phyloP scores from a whole-genome alignment of 2,888 invertebrate genomes.

The Parnassius apollo region DNA sequence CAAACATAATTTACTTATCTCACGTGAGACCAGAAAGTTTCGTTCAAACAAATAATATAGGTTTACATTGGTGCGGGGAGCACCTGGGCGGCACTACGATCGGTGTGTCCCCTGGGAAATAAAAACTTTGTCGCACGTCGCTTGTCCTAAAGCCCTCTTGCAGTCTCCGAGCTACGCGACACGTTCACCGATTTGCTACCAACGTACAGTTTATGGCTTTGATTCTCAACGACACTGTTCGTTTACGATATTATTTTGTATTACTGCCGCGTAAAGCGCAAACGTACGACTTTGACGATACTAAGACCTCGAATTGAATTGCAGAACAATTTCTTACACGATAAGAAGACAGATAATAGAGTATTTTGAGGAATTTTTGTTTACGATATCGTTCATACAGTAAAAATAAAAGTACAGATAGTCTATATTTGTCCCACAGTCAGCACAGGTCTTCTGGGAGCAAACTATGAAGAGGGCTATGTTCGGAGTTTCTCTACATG shows the following conservation, averaged over 20 bases:
- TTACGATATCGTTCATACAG: too few species aligned
- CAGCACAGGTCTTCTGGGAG: too few species aligned
- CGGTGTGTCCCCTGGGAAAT: constrained; percentile 78
- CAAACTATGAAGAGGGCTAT: too few species aligned
- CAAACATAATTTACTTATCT: constrained; percentile 79
- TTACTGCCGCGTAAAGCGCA: constrained; percentile 59
- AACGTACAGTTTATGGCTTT: constrained; percentile 73
- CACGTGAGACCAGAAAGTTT: constrained; percentile 77
- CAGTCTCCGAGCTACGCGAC: constrained; percentile 63
- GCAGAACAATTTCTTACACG: constrained; percentile 11
- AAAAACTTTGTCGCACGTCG: constrained; percentile 80
- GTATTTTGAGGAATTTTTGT: background rate
- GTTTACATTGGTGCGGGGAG: constrained; percentile 71
- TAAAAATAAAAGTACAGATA: too few species aligned
- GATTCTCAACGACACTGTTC: constrained; percentile 71
- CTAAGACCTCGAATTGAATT: constrained; percentile 34
- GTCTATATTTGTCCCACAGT: too few species aligned
- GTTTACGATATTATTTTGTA: constrained; percentile 74
- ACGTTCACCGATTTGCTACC: constrained; percentile 73
- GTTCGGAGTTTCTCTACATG: too few species aligned
- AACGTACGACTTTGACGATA: constrained; percentile 43
- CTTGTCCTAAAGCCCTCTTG: constrained; percentile 77
- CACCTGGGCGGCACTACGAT: constrained; percentile 78
- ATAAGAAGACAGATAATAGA: background rate
- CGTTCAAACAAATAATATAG: constrained; percentile 80